These are phyloP conservation scores for Pachyuromys duprasi DNA, from an alignment of 2,797 vertebrate species.

Conservation along the genomic window DNA sequence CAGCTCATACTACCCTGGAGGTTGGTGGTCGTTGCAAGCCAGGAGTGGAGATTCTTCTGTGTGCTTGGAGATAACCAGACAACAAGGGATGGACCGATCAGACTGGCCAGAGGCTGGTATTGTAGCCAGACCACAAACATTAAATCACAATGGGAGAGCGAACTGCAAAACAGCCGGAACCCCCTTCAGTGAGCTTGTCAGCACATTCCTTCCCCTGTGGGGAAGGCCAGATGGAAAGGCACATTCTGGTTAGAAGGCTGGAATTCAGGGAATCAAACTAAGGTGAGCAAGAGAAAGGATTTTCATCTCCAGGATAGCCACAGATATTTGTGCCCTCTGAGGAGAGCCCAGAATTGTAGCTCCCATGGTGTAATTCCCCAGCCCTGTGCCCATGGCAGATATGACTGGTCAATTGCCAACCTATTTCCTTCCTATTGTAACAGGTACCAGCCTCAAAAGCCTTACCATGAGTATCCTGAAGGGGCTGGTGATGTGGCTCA, in stretches of 20 bases:
- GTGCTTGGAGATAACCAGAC: slow-evolving; percentile 10
- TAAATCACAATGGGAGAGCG: slow-evolving; percentile 56
- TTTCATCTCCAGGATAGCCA: not conserved
- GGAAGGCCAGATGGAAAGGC: not conserved
- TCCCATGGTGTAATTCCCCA: rapidly evolving
- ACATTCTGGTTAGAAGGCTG: slow-evolving; percentile 5
- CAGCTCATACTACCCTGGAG: too few species aligned
- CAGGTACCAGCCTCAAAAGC: not conserved
- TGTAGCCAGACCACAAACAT: slow-evolving; percentile 70
- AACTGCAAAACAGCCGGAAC: slow-evolving; percentile 32
- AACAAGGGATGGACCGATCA: not conserved
- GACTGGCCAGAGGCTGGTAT: slow-evolving; percentile 37
- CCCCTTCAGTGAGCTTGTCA: slow-evolving; percentile 43
- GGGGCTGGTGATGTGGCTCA: not conserved
- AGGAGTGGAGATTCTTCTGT: not conserved
- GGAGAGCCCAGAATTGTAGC: not conserved
- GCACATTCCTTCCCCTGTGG: slow-evolving; percentile 59
- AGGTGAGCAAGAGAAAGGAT: slow-evolving; percentile 48
- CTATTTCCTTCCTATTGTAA: not conserved
- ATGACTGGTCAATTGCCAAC: not conserved
- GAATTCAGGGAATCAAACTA: not conserved
- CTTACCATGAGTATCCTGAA: not conserved
- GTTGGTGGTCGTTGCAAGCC: not conserved
- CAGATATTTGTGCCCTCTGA: not conserved
- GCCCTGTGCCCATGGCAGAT: not conserved